phyloP scores from a whole-genome alignment of 1,140 invertebrate genomes.

The Drosophila obscura region DNA sequence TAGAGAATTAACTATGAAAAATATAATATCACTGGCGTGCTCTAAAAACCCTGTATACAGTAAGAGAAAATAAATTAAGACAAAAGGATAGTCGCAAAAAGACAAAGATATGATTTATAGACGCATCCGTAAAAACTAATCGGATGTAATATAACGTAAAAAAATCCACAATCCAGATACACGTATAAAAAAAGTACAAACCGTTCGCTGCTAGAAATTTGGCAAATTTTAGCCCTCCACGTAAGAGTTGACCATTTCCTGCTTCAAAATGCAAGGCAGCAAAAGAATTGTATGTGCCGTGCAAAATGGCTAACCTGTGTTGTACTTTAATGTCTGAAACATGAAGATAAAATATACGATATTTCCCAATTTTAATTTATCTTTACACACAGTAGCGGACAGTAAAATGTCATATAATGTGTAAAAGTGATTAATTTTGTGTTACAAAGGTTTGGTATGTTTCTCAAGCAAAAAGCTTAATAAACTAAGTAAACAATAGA shows the following conservation, averaged over 20 bases:
- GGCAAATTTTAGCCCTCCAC: slow-evolving; percentile 41
- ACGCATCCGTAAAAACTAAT: neutral
- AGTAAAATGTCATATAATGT: no score
- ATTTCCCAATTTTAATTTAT: no score
- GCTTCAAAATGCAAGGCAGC: slow-evolving; percentile 36
- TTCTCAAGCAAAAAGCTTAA: no score
- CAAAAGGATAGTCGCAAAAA: neutral
- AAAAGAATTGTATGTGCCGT: slow-evolving; percentile 54
- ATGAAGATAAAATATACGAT: neutral
- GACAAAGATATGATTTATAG: neutral
- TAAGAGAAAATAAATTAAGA: neutral
- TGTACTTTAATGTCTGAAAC: slow-evolving; percentile 20
- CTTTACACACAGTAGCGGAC: no score
- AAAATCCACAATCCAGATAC: neutral
- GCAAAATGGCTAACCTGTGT: slow-evolving; percentile 31
- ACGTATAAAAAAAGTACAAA: slow-evolving; percentile 6
- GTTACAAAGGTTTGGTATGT: no score
- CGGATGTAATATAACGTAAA: neutral
- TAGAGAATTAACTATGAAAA: slow-evolving; percentile 14
- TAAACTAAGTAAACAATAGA: no score
- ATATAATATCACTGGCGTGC: slow-evolving; percentile 40
- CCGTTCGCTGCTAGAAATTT: slow-evolving; percentile 47
- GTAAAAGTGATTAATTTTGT: no score
- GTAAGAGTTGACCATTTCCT: slow-evolving; percentile 24
- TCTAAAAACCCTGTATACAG: slow-evolving; percentile 42